Conservation (phyloP, 2,113 vertebrate genomes). For the Datnioides undecimradiatus region DNA sequence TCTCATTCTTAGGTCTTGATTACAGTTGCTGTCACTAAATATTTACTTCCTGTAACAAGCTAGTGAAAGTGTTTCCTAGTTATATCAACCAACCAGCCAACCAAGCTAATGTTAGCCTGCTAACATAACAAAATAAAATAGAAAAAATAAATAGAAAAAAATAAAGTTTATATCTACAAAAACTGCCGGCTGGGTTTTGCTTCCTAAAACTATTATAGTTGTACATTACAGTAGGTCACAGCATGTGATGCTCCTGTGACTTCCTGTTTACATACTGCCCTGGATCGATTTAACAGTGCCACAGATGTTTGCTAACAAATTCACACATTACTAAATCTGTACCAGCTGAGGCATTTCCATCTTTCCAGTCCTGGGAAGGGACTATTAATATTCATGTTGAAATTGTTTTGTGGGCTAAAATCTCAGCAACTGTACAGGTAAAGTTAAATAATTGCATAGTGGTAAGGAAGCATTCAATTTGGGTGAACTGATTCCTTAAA, state of each 20-base stretch:
- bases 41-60: neutral
- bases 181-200: no score
- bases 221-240: neutral
- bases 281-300: conserved; percentile 3
- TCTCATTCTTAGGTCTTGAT: neutral
- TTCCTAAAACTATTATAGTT: neutral
- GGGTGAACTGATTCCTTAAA: conserved; percentile 7
- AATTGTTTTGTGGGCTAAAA: neutral
- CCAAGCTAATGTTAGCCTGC: neutral
- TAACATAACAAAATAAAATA: neutral
- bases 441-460: neutral
- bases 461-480: neutral
- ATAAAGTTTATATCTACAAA: neutral
- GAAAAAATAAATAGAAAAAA: neutral
- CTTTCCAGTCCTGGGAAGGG: neutral
- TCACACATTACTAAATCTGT: neutral
- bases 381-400: neutral
- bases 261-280: conserved; percentile 1
- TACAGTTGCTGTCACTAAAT: neutral
- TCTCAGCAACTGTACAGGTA: neutral
- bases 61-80: neutral
- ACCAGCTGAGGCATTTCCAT: neutral
- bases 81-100: neutral
- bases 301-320: neutral
- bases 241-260: neutral